phyloP scores from a whole-genome alignment of 2,113 vertebrate species.

The Steatornis caripensis region DNA sequence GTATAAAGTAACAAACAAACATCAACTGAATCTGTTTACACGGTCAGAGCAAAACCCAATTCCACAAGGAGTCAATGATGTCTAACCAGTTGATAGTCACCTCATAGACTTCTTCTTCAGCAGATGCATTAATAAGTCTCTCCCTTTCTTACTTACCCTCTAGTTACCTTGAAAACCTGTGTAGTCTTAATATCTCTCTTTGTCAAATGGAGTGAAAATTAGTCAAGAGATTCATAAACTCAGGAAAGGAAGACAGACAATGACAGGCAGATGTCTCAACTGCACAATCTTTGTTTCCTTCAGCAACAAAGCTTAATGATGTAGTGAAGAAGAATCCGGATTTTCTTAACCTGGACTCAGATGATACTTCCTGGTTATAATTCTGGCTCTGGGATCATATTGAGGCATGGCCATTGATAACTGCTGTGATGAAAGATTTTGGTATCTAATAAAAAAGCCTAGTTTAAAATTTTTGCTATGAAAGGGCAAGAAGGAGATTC shows the following conservation, averaged over 20 bases:
- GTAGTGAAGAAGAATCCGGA: background rate
- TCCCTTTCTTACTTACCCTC: background rate
- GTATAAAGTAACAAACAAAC: background rate
- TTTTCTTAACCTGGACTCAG: background rate
- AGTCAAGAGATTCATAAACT: background rate
- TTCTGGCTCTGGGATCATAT: background rate
- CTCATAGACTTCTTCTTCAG: background rate
- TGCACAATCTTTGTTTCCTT: background rate
- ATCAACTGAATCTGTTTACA: background rate
- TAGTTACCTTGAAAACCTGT: background rate
- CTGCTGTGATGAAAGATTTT: background rate
- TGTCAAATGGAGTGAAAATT: background rate
- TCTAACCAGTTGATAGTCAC: background rate
- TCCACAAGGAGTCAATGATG: background rate
- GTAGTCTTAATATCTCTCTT: background rate
- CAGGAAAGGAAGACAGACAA: background rate
- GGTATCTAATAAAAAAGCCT: background rate
- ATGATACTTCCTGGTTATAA: background rate
- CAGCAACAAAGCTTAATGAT: background rate
- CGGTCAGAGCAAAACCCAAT: background rate
- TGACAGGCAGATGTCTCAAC: background rate
- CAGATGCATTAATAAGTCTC: background rate
- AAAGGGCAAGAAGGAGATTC: background rate
- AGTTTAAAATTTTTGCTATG: background rate
- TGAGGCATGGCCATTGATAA: background rate